phyloP scores from a whole-genome alignment of 1,140 invertebrate genomes.

The Capitella teleta region DNA sequence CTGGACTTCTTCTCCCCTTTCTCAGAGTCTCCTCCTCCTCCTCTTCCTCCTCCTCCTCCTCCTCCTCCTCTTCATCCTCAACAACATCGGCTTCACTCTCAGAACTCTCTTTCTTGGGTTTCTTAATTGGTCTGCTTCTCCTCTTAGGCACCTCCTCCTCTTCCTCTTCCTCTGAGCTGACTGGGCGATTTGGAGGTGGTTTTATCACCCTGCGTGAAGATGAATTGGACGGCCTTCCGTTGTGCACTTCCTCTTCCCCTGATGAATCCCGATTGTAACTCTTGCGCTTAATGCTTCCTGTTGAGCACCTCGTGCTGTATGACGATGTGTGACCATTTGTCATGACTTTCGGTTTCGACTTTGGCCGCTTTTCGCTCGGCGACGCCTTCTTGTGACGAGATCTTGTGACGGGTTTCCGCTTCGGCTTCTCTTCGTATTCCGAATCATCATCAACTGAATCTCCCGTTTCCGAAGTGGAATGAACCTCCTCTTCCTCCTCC shows the following conservation, averaged over 20 bases:
- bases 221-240: background rate
- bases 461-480: too few relatives aligned
- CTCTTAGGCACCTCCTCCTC: background rate
- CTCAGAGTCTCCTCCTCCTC: conserved; percentile 21
- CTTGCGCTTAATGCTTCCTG: conserved; percentile 10
- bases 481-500: too few relatives aligned
- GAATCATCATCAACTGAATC: too few relatives aligned
- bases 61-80: conserved; percentile 35
- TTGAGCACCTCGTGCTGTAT: conserved; percentile 7
- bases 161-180: background rate
- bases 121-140: background rate
- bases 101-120: conserved; percentile 20
- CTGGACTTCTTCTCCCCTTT: conserved; percentile 13
- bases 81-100: conserved; percentile 20
- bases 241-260: background rate
- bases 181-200: background rate
- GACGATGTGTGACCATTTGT: conserved; percentile 15
- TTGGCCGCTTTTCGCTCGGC: background rate
- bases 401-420: too few relatives aligned
- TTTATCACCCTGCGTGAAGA: background rate
- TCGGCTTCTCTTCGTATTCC: too few relatives aligned
- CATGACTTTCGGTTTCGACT: too few relatives aligned
- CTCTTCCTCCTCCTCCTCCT: conserved; percentile 21
- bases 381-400: too few relatives aligned
- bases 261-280: conserved; percentile 5